Evolutionary conservation across 2,113 vertebrate species (phyloP).

Genomic region (Stomatorhinus ivindoensis): DNA sequence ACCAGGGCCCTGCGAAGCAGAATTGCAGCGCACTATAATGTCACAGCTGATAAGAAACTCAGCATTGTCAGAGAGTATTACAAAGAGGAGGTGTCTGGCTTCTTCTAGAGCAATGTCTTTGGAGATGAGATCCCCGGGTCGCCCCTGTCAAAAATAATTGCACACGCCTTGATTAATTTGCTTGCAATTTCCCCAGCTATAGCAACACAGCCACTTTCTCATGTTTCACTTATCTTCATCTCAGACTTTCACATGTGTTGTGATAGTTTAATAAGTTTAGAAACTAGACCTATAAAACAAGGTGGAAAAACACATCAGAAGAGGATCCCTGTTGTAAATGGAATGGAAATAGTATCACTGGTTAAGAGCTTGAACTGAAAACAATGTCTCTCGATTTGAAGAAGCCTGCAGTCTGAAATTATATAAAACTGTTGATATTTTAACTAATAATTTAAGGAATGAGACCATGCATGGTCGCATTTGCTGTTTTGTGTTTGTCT

Average conservation of each 20-base stretch:
- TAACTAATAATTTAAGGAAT: background rate
- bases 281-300: background rate
- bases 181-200: conserved; percentile 31
- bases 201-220: conserved; percentile 19
- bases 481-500: background rate
- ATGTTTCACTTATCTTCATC: background rate
- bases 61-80: background rate
- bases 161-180: conserved; percentile 40
- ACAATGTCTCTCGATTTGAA: background rate
- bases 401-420: background rate
- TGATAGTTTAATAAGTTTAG: background rate
- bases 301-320: background rate
- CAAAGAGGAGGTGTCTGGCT: conserved; percentile 12
- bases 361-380: background rate
- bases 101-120: background rate
- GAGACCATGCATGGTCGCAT: background rate
- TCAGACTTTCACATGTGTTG: background rate
- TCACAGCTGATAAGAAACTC: background rate
- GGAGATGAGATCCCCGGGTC: background rate
- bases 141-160: conserved; percentile 28
- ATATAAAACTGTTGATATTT: background rate
- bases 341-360: background rate
- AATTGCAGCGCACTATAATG: conserved; percentile 8
- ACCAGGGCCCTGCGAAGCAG: conserved; percentile 27
- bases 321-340: background rate